Evolutionary conservation across 2,113 vertebrate species (phyloP), one percentile per base, ranked within the genome.

Genomic region (Channa maculata): DNA sequence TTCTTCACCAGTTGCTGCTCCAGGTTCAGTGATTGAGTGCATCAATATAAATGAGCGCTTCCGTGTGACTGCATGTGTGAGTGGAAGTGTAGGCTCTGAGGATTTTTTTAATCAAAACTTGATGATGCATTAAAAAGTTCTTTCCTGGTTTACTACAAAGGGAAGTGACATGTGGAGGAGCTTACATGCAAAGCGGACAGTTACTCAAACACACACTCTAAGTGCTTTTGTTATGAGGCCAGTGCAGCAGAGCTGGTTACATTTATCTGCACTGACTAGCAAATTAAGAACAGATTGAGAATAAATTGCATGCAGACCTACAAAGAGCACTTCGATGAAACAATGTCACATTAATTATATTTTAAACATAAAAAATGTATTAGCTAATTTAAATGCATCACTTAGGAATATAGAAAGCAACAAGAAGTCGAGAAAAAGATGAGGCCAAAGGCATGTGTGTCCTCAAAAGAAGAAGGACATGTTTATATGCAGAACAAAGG

Each of bases 401-500:
- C 24, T 24, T 57, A 33, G 57, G 8, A 80, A 34, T 0, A 5
- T 36, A 84, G 36, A 14, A 66, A 39, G 15, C 33, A 65, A 49
- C 10, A 10, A 64, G 13, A 41, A 41, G 6, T 4, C 46, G 14
- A 62, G 41, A n/a, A 3, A 14, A 5, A 34, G 14, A 55, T 37
- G 33, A 75, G 36, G 36, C 63, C 52, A 67, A 65, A 82, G 65
- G 73, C 63, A 64, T 71, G 8, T 43, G 51, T 52, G 62, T 67
- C 52, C 54, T 11, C 15, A 58, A 50, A 24, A 24, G 24, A 61
- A 65, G 48, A 65, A 66, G 41, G 65, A 58, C 43, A 48, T 61
- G 41, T 58, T 60, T 43, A 50, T 75, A 86, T 82, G 67, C 75
- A 77, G 65, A 65, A 64, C 1, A 6, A 54, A 65, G 58, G n/a